Evolutionary conservation across 2,113 vertebrate genomes (phyloP), one percentile per base, ranked within the genome.

Genomic region (Odobenus rosmarus): DNA sequence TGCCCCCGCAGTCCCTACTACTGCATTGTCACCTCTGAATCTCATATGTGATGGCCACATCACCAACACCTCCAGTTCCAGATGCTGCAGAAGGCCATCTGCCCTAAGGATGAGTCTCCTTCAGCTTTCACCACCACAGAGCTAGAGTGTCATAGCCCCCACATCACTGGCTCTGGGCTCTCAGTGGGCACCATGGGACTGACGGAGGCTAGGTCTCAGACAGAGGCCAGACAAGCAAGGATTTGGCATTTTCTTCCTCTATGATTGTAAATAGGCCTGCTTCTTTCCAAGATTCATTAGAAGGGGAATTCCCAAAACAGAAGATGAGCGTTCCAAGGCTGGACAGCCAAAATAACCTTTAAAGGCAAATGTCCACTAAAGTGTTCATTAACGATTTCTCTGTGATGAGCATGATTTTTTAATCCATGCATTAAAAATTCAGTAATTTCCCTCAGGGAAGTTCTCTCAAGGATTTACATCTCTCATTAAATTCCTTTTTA

Each of bases 351-450:
- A 95, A 84, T 36, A 59, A 62, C 71, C 84, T 67, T 71, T 88
- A 72, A 84, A 53, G 46, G 51, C 42, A 61, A 95, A 57, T 62
- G 80, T 90, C 91, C 69, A 88, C 84, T 79, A 62, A 55, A 74
- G n/a, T 69, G 13, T 21, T n/a, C 88, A n/a, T 46, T 93, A 88
- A 84, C 88, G 19, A 93, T 59, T 92, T 92, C 67, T 90, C 39
- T 57, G n/a, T 61, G 28, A 51, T 87, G 61, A 94, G 21, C 74
- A 80, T 88, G 26, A 24, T 49, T 89, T 95, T 96, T 94, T 51
- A 90, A 94, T 81, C 36, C 26, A 46, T 11, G 18, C 46, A 84
- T 94, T 88, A 85, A 96, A 90, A 76, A 71, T 85, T 93, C 81
- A 96, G 59, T 33, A 82, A 19, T 5, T 88, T 94, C 19, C 42